A percentile compares a stretch with the other conserved stretches of the same genome.
Evolutionary conservation across 2,797 vertebrate genomes (phyloP).

Genomic region (Lithobates pipiens): DNA sequence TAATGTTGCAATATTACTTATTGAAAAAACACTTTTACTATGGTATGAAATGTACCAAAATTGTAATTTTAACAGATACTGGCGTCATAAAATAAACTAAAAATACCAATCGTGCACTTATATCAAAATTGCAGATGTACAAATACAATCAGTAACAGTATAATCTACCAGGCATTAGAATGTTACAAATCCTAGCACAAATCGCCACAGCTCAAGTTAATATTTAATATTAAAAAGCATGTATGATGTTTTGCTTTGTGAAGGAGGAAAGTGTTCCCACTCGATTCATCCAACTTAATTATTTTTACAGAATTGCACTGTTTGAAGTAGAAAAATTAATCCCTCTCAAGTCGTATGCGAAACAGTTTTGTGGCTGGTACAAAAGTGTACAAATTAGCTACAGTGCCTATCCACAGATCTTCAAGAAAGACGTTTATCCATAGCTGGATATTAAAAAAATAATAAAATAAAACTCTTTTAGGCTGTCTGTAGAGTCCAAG

Average conservation of each 20-base stretch:
- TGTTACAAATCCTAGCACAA: constrained; percentile 4
- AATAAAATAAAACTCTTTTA: background rate
- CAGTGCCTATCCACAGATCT: constrained; percentile 18
- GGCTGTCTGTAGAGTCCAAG: background rate
- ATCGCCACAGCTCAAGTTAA: constrained; percentile 4
- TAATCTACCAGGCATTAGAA: constrained; percentile 5
- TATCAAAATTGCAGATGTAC: background rate
- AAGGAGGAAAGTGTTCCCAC: constrained; percentile 29
- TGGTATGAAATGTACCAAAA: background rate
- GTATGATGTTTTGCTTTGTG: constrained; percentile 47
- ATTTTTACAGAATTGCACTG: constrained; percentile 51
- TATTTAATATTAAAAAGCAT: constrained; percentile 31
- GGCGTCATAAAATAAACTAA: too few species aligned
- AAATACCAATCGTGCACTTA: background rate
- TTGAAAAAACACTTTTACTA: too few species aligned
- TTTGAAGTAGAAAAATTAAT: constrained; percentile 57
- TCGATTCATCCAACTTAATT: constrained; percentile 47
- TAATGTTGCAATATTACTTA: too few species aligned
- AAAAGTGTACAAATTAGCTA: constrained; percentile 47
- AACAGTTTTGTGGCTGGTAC: constrained; percentile 40
- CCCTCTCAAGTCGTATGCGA: constrained; percentile 46
- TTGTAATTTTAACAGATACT: background rate
- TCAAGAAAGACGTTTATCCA: constrained; percentile 24
- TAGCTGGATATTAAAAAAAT: background rate
- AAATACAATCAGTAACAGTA: background rate